phyloP scores from a whole-genome alignment of 2,797 vertebrate species.

The Glyptemys insculpta region DNA sequence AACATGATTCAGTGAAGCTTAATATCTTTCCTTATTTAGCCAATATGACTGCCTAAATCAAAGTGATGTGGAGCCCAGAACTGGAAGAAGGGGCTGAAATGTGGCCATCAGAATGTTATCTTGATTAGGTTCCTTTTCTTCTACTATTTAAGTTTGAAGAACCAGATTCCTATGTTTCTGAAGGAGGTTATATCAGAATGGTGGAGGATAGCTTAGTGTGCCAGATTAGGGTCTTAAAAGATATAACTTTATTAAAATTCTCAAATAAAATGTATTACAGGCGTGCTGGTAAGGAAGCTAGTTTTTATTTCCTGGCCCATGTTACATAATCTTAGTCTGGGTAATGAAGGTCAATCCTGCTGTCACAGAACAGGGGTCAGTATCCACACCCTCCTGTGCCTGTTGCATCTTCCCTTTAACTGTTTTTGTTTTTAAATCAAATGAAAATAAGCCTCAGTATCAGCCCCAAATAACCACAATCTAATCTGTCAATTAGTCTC shows the following conservation, averaged over 20 bases:
- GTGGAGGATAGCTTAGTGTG: not conserved
- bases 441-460: not conserved
- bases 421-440: not conserved
- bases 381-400: not conserved
- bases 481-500: not conserved
- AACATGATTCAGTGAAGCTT: not conserved
- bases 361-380: not conserved
- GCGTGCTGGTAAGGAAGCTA: not conserved
- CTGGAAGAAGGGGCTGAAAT: no score
- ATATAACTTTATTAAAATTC: no score
- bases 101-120: not conserved
- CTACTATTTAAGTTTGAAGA: rapidly evolving
- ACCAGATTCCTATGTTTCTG: not conserved
- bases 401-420: not conserved
- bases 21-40: not conserved
- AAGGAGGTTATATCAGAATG: not conserved
- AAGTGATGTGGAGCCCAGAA: no score
- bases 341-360: not conserved
- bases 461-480: rapidly evolving
- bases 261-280: not conserved
- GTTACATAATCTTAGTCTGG: not conserved
- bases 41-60: not conserved
- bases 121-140: not conserved
- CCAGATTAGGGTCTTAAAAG: not conserved
- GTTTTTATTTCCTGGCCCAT: not conserved